Percentiles rank a stretch among this genome's conserved stretches.
Conservation (phyloP, 2,113 vertebrate species). For the Notarius lentiginosus region DNA sequence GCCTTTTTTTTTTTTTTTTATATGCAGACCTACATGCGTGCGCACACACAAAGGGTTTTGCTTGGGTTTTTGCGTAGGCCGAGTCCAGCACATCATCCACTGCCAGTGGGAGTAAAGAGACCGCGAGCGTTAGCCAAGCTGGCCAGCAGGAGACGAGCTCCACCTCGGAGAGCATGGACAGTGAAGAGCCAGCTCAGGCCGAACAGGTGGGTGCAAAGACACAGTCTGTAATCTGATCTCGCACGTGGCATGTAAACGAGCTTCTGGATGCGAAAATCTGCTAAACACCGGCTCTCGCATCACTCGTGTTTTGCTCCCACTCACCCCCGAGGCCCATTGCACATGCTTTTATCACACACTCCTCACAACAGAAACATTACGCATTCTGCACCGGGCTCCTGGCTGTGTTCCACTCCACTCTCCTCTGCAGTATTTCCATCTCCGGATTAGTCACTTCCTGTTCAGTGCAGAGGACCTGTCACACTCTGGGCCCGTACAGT, state of each 20-base stretch:
- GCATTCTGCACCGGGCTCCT: not conserved
- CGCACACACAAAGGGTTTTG: not conserved
- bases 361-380: not conserved
- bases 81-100: conserved; percentile 65
- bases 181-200: conserved; percentile 29
- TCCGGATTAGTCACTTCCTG: conserved; percentile 27
- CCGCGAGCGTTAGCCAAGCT: conserved; percentile 36
- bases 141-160: conserved; percentile 39
- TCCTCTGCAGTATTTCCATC: conserved; percentile 2
- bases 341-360: not conserved
- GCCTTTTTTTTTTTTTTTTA: not conserved
- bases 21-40: not conserved
- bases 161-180: conserved; percentile 37
- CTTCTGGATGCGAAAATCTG: not conserved
- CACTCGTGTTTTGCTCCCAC: not conserved
- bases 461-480: not conserved
- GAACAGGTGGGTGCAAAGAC: conserved; percentile 62
- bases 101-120: conserved; percentile 50
- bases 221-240: not conserved
- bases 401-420: conserved; percentile 7
- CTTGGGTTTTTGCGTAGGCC: conserved; percentile 59
- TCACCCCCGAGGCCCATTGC: not conserved
- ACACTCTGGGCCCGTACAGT: not conserved
- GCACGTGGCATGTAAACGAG: not conserved
- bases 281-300: not conserved